These are phyloP conservation scores for Grammomys surdaster DNA, from an alignment of 2,113 vertebrate genomes.

Conservation along the genomic window DNA sequence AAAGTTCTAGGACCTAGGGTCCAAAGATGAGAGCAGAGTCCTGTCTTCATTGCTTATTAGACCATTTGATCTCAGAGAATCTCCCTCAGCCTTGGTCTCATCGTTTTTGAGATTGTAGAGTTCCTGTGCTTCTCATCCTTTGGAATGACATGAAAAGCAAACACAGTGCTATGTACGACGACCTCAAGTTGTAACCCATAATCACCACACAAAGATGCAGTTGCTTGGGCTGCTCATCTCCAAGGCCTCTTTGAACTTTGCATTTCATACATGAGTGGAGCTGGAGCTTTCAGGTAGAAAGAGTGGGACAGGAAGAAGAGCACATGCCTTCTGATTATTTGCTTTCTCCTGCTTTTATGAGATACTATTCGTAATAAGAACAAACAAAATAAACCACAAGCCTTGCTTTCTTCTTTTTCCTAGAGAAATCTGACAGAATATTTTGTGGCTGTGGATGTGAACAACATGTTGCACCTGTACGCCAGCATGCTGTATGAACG, in stretches of 20 bases:
- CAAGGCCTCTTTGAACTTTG: not conserved
- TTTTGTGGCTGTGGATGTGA: conserved; percentile 98
- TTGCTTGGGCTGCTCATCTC: conserved; percentile 16
- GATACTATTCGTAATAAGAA: conserved; percentile 52
- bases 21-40: not conserved
- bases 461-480: conserved; percentile 99
- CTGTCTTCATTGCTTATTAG: conserved; percentile 16
- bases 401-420: conserved; percentile 80
- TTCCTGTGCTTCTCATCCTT: conserved; percentile 27
- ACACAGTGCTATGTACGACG: fast-evolving
- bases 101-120: conserved; percentile 39
- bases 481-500: conserved; percentile 99
- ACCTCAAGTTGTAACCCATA: not conserved
- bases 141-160: not conserved
- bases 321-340: conserved; percentile 15
- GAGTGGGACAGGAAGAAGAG: not conserved
- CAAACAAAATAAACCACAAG: conserved; percentile 68
- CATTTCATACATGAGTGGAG: conserved; percentile 1
- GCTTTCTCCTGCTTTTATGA: conserved; percentile 65
- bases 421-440: conserved; percentile 99
- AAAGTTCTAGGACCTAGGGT: not conserved
- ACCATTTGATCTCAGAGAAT: conserved; percentile 35
- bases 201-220: conserved; percentile 30
- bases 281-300: conserved; percentile 41
- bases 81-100: conserved; percentile 38